Percentiles rank a stretch among this genome's conserved stretches.
Conservation (phyloP, 2,888 invertebrate species). For the Athalia cordata region DNA sequence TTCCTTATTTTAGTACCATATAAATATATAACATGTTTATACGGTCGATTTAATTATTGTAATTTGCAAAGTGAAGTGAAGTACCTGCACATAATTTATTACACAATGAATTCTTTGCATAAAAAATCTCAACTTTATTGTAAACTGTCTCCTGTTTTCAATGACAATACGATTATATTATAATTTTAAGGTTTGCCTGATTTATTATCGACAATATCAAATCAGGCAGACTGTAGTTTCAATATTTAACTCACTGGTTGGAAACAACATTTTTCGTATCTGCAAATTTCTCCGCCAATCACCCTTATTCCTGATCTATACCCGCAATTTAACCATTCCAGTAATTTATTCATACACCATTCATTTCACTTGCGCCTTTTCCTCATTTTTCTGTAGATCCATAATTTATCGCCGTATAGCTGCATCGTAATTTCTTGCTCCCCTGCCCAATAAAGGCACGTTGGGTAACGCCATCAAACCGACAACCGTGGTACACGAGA, state of each 20-base stretch:
- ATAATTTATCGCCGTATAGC: slow-evolving; percentile 7
- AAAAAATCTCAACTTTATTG: neutral
- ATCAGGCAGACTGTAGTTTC: too few relatives aligned
- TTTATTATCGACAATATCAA: neutral
- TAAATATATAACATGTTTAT: neutral
- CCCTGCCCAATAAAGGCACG: slow-evolving; percentile 4
- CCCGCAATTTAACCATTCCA: neutral
- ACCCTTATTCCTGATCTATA: neutral
- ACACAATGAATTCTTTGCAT: neutral
- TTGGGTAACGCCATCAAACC: slow-evolving; percentile 20
- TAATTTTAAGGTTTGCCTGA: neutral
- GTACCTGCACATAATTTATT: slow-evolving; percentile 21
- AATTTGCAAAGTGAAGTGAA: slow-evolving; percentile 6
- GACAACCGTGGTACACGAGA: slow-evolving; percentile 3
- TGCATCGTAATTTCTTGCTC: slow-evolving; percentile 17
- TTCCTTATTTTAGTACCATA: neutral
- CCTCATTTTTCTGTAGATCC: slow-evolving; percentile 23
- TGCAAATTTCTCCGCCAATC: neutral
- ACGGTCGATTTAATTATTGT: slow-evolving; percentile 3
- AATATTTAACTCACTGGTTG: too few relatives aligned
- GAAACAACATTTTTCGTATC: too few relatives aligned
- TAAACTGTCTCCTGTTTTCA: neutral
- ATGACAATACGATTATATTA: neutral
- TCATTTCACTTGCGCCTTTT: neutral
- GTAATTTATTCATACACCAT: slow-evolving; percentile 17